Conservation (phyloP, 2,113 vertebrate genomes). For the Lipotes vexillifer region DNA sequence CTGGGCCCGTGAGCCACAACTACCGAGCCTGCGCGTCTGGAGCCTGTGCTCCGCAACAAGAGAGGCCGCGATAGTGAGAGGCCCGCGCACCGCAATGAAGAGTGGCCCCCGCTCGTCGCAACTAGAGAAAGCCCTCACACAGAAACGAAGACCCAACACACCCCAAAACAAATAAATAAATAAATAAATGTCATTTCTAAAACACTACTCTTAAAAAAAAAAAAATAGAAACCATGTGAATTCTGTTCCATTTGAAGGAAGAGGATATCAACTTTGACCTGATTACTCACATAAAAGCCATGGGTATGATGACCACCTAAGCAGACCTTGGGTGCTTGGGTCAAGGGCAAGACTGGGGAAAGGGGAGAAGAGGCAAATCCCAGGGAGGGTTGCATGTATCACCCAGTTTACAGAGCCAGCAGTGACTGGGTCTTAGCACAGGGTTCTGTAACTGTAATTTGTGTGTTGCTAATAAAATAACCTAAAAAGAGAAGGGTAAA, state of each 20-base stretch:
- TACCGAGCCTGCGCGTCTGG: too few relatives aligned
- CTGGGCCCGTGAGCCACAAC: too few relatives aligned
- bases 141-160: too few relatives aligned
- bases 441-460: neutral
- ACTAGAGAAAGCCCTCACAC: too few relatives aligned
- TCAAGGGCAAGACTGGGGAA: neutral
- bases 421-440: neutral
- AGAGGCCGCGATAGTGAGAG: too few relatives aligned
- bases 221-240: neutral
- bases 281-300: neutral
- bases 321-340: neutral
- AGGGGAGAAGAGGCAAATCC: neutral
- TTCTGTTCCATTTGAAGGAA: neutral
- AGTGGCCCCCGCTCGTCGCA: too few relatives aligned
- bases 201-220: too few relatives aligned
- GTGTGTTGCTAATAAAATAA: neutral
- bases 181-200: too few relatives aligned
- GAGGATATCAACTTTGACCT: neutral
- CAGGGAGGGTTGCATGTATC: neutral
- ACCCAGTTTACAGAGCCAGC: neutral
- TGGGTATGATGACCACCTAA: fast-evolving
- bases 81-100: too few relatives aligned
- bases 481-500: neutral
- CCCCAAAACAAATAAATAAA: too few relatives aligned
- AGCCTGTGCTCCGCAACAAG: too few relatives aligned